Base-by-base conservation (phyloP, 2,797 vertebrate species). In the Chromobotia macracanthus region DNA sequence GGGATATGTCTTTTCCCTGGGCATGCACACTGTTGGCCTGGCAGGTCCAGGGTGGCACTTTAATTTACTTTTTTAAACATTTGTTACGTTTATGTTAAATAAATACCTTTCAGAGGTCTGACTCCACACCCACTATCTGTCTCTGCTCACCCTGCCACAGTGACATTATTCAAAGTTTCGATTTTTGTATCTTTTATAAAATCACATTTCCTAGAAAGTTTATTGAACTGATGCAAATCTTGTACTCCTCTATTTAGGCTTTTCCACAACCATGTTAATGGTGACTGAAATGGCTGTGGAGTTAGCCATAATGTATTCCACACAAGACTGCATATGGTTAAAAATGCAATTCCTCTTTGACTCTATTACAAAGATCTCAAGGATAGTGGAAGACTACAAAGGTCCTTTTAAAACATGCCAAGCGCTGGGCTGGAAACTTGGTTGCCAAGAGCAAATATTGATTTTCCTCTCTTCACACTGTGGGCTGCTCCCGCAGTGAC, bases 381-480 rank as follows among this genome's bases (percentile, higher is more conserved):
- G 11, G 15, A 75, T 61, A 69, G 38, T 31, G 5, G n/a, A 75
- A 35, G 35, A 61, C 41, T 82, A 46, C 75, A 72, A 50, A 71
- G 5, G 53, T 64, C 53, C 31, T 72, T 69, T 82, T 46, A 72
- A 56, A 85, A 75, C 75, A 41, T 77, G 51, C 60, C 48, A 35
- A 58, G 48, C 75, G 16, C 63, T 67, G 50, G 50, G 18, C 48
- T 64, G 23, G 60, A 80, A 80, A 79, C 73, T 64, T 72, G 44
- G 51, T 68, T 51, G 76, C 78, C 41, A 58, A 65, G 51, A 84
- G 67, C 48, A 72, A 69, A 83, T 83, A 80, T 85, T 80, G 82
- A 85, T 85, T 84, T 85, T 80, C 70, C 63, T 73, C 72, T 76
- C 46, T 68, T 75, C 76, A 67, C 72, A 81, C 80, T 69, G 66